Evolutionary conservation across 2,888 invertebrate genomes (phyloP), one percentile per base, ranked within the genome.

Genomic region (Eilema caniola): DNA sequence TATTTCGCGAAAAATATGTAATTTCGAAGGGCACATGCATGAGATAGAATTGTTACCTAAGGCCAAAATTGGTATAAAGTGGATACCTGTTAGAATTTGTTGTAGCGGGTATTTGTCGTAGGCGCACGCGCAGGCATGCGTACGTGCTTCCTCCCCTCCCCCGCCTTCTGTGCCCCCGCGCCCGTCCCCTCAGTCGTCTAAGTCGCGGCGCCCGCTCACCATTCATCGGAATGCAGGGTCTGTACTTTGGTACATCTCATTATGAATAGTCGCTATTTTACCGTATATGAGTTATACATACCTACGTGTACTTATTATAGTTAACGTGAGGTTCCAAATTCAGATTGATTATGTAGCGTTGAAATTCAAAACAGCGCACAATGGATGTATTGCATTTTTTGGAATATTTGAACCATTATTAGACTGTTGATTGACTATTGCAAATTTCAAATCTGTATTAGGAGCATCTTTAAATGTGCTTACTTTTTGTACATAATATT

Each of bases 41-140:
- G 69, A 74, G 68, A 65, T 70, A 73, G 69, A n/a, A 78, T 79
- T 79, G 79, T 78, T 73, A 82, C 80, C 70, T 74, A 78, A 77
- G 72, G 75, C 84, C 85, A 88, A 88, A 91, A 89, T 87, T 88
- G 83, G 84, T 82, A 83, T 88, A 82, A 79, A 85, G 86, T 87
- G 84, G 88, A 92, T 92, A 92, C 91, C 92, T 93, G 90, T 93
- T 91, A 88, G 90, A 89, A 89, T 90, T 88, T 81, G 88, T 89
- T 88, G 88, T 89, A 88, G 86, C 87, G 86, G 88, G 85, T 89
- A 89, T 88, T 89, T 86, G 87, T 85, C 85, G 86, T 86, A 85
- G 84, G 85, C 89, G 91, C 91, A 92, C 93, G 93, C 93, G 92
- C 91, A 90, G 92, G 92, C 91, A 93, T 92, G 90, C 89, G 89